Percentiles rank a stretch among this genome's conserved stretches.
phyloP scores from a whole-genome alignment of 2,888 invertebrate genomes.

The Steromphala cineraria region DNA sequence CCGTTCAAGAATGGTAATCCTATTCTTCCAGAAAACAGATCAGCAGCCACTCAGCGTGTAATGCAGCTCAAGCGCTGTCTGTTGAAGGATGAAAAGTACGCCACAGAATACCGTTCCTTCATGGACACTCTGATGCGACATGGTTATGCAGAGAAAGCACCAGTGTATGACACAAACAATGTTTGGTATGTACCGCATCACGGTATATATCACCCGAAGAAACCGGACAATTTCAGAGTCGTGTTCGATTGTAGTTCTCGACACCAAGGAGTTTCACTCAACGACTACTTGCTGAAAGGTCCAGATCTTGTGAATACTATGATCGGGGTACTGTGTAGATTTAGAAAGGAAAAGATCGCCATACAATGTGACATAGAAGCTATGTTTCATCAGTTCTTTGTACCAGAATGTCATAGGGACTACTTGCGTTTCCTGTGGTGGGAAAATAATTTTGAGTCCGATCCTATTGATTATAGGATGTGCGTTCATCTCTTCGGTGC shows the following conservation, averaged over 20 bases:
- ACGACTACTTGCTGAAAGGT: background rate
- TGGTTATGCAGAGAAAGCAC: too few species aligned
- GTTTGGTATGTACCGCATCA: background rate
- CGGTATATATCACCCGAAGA: background rate
- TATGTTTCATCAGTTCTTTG: slow-evolving; percentile 42
- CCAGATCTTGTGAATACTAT: background rate
- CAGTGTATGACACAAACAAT: background rate
- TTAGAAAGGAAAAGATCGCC: background rate
- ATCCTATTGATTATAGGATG: slow-evolving; percentile 37
- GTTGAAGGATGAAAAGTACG: too few species aligned
- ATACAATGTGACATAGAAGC: slow-evolving; percentile 40
- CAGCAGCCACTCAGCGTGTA: slow-evolving; percentile 3
- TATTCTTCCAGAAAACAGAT: slow-evolving; percentile 27
- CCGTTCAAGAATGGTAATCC: slow-evolving; percentile 13
- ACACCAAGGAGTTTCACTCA: background rate
- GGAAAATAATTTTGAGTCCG: slow-evolving; percentile 9
- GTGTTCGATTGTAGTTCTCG: background rate
- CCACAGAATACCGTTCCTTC: too few species aligned
- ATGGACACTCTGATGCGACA: too few species aligned
- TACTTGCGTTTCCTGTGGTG: slow-evolving; percentile 37
- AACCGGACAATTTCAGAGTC: background rate
- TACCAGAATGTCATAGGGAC: slow-evolving; percentile 33
- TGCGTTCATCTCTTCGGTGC: slow-evolving; percentile 40
- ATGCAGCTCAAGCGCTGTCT: too few species aligned
- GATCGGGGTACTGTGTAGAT: background rate